These are phyloP conservation scores for Ceratosolen solmsi DNA, from an alignment of 1,140 invertebrate species.

Conservation along the genomic window DNA sequence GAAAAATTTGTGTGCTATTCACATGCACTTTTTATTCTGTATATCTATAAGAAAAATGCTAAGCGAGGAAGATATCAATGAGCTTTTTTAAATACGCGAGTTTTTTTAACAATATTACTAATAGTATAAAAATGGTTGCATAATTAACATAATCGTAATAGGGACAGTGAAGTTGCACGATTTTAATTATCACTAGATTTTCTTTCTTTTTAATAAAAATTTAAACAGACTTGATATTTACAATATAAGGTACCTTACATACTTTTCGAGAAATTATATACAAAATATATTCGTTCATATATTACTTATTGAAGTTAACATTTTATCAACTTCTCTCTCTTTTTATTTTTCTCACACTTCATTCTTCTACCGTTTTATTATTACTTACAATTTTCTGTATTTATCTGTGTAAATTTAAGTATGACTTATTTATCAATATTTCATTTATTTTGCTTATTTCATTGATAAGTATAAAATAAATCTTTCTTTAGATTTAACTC, in stretches of 20 bases:
- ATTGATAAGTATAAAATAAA: constrained; percentile 67
- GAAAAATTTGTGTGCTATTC: background rate
- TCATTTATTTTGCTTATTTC: constrained; percentile 53
- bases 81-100: constrained; percentile 58
- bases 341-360: constrained; percentile 29
- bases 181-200: constrained; percentile 60
- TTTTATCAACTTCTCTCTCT: constrained; percentile 56
- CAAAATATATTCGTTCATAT: constrained; percentile 73
- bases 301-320: constrained; percentile 71
- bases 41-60: constrained; percentile 45
- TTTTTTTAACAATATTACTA: constrained; percentile 52
- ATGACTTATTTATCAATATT: constrained; percentile 59
- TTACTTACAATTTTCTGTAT: constrained; percentile 58
- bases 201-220: constrained; percentile 65
- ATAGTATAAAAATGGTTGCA: constrained; percentile 52
- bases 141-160: constrained; percentile 62
- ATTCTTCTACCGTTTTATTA: constrained; percentile 59
- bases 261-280: constrained; percentile 73
- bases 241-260: constrained; percentile 63
- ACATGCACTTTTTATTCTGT: constrained; percentile 14
- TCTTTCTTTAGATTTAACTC: constrained; percentile 58
- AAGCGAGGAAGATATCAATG: constrained; percentile 58
- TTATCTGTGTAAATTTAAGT: constrained; percentile 63
- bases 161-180: constrained; percentile 65
- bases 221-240: constrained; percentile 68